phyloP scores from a whole-genome alignment of 2,113 vertebrate genomes.

The Girardinichthys multiradiatus region DNA sequence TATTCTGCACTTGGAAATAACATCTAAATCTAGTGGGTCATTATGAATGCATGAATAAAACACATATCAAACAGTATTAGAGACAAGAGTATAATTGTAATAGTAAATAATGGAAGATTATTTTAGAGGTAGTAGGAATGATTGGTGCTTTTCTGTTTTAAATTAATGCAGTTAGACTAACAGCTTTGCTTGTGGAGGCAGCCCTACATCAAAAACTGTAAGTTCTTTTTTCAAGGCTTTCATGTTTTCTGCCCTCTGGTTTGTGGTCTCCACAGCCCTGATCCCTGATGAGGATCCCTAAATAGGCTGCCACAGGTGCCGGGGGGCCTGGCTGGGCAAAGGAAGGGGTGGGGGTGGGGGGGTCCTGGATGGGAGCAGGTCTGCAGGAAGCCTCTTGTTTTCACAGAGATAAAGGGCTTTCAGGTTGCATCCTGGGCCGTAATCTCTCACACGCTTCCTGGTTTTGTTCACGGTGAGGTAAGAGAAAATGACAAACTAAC shows the following conservation, averaged over 20 bases:
- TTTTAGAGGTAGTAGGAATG: too few relatives aligned
- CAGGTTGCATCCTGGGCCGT: constrained; percentile 78
- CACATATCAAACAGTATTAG: too few relatives aligned
- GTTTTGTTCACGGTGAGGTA: constrained; percentile 73
- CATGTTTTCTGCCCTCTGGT: constrained; percentile 43
- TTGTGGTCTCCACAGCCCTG: constrained; percentile 45
- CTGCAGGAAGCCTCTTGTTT: constrained; percentile 78
- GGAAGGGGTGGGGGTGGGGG: constrained; percentile 11
- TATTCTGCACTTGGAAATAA: too few relatives aligned
- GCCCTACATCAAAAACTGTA: not conserved
- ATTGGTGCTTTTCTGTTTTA: not conserved
- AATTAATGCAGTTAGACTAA: not conserved
- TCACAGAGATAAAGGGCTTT: constrained; percentile 78
- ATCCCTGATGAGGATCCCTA: constrained; percentile 63
- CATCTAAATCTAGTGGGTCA: too few relatives aligned
- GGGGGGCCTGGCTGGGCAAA: constrained; percentile 36
- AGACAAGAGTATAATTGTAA: too few relatives aligned
- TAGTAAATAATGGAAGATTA: too few relatives aligned
- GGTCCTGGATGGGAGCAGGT: constrained; percentile 62
- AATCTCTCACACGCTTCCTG: constrained; percentile 78
- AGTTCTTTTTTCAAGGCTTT: constrained; percentile 38
- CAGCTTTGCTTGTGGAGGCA: not conserved
- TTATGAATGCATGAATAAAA: too few relatives aligned
- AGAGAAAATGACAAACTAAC: constrained; percentile 68
- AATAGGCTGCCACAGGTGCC: constrained; percentile 75